A percentile compares a stretch with the other conserved stretches of the same genome.
These are phyloP conservation scores for Zoanthus sansibaricus DNA, from an alignment of 92 coral and sea anemone genomes.

Conservation along the genomic window DNA sequence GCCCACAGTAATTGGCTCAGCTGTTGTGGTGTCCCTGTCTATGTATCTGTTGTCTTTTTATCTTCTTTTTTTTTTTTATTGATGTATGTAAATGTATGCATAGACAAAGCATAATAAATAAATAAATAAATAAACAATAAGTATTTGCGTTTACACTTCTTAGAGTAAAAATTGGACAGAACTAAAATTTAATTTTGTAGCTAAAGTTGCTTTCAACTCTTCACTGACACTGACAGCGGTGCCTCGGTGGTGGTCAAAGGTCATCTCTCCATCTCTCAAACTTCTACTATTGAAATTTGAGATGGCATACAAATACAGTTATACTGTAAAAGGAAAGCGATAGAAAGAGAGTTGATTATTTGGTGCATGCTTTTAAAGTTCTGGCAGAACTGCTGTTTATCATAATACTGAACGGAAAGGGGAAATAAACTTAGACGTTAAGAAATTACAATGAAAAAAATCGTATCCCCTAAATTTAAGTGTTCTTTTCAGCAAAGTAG, in stretches of 20 bases:
- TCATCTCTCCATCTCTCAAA: background rate
- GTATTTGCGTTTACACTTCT: background rate
- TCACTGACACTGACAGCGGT: background rate
- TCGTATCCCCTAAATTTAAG: constrained; percentile 20
- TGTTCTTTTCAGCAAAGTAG: constrained; percentile 13
- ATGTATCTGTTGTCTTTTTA: too few relatives aligned
- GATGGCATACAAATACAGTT: background rate
- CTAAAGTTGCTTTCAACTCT: too few relatives aligned
- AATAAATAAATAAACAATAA: too few relatives aligned
- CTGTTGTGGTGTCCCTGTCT: too few relatives aligned
- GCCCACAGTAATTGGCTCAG: too few relatives aligned
- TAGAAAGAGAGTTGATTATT: background rate
- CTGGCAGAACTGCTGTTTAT: background rate
- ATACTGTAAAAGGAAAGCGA: background rate
- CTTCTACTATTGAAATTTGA: background rate
- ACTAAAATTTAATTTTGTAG: background rate
- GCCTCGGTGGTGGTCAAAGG: background rate
- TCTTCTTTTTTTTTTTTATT: too few relatives aligned
- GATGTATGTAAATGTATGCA: too few relatives aligned
- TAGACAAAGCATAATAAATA: too few relatives aligned
- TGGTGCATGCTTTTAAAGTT: background rate
- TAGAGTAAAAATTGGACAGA: background rate
- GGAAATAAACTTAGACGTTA: background rate
- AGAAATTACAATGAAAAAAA: background rate
- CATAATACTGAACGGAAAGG: background rate